These are phyloP conservation scores for Uloborus plumipes DNA, from an alignment of 2,888 invertebrate species.

Conservation along the genomic window DNA sequence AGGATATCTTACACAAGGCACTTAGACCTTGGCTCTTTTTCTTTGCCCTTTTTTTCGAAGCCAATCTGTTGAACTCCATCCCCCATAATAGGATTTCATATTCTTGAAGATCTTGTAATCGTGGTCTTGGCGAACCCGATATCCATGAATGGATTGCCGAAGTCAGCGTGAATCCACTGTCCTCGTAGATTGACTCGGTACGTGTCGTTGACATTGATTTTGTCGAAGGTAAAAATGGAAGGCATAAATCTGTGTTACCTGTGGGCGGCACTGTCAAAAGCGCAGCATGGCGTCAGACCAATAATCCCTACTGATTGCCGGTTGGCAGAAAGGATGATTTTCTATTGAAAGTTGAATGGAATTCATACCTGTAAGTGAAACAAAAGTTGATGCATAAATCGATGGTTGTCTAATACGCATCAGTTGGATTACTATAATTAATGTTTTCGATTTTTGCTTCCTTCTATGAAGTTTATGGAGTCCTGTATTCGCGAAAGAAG, in stretches of 20 bases:
- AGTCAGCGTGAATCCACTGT: background rate
- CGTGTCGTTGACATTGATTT: constrained; percentile 35
- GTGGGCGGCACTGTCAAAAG: constrained; percentile 46
- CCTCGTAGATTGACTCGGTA: too few relatives aligned
- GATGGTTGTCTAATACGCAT: too few relatives aligned
- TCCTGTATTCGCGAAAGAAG: too few relatives aligned
- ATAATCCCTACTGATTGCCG: constrained; percentile 4
- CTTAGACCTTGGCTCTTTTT: background rate
- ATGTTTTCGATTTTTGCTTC: too few relatives aligned
- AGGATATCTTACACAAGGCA: too few relatives aligned
- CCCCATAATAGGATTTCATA: background rate
- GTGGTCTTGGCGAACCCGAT: too few relatives aligned
- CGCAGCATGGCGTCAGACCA: constrained; percentile 24
- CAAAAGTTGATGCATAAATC: too few relatives aligned
- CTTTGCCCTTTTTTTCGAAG: background rate
- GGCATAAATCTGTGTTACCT: constrained; percentile 47
- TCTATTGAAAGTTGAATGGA: too few relatives aligned
- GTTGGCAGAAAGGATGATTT: background rate
- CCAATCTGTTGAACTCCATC: background rate
- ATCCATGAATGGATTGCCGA: background rate
- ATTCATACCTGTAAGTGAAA: too few relatives aligned
- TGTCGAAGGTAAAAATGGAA: constrained; percentile 16
- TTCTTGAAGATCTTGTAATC: background rate
- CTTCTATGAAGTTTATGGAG: too few relatives aligned
- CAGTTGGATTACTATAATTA: too few relatives aligned